phyloP scores from a whole-genome alignment of 2,888 invertebrate genomes.

The Pyrgus malvae region DNA sequence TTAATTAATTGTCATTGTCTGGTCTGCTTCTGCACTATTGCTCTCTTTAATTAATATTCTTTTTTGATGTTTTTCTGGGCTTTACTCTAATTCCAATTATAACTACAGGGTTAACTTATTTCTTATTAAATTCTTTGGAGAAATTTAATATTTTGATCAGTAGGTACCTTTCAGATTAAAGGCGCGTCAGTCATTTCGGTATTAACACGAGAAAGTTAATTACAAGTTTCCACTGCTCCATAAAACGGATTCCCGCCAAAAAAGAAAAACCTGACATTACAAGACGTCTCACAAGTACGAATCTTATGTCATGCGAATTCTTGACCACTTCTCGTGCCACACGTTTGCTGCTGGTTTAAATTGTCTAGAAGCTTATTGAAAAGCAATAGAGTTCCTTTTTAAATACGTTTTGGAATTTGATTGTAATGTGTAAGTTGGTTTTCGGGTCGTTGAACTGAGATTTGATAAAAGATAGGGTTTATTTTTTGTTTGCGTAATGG shows the following conservation, averaged over 20 bases:
- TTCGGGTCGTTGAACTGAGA: slow-evolving; percentile 39
- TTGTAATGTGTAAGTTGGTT: slow-evolving; percentile 31
- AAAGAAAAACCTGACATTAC: slow-evolving; percentile 15
- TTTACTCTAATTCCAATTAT: no score
- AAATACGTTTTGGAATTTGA: slow-evolving; percentile 26
- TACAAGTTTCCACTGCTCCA: slow-evolving; percentile 20
- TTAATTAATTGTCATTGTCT: no score
- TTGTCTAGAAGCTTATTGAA: background rate
- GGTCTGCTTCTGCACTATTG: no score
- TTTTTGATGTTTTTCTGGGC: no score
- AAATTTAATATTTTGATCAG: no score
- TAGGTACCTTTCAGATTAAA: no score
- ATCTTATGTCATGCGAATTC: slow-evolving; percentile 25
- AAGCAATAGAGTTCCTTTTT: background rate
- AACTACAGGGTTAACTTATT: no score
- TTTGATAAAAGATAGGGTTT: slow-evolving; percentile 40
- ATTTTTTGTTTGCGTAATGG: slow-evolving; percentile 38
- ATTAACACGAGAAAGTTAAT: slow-evolving; percentile 6
- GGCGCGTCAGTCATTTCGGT: no score
- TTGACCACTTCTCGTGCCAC: slow-evolving; percentile 6
- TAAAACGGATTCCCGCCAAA: slow-evolving; percentile 3
- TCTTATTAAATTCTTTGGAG: no score
- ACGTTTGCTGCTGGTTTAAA: background rate
- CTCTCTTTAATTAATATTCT: no score
- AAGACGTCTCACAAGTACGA: slow-evolving; percentile 16